These are phyloP conservation scores for Triops longicaudatus DNA, from an alignment of 1,140 invertebrate species.

Conservation along the genomic window DNA sequence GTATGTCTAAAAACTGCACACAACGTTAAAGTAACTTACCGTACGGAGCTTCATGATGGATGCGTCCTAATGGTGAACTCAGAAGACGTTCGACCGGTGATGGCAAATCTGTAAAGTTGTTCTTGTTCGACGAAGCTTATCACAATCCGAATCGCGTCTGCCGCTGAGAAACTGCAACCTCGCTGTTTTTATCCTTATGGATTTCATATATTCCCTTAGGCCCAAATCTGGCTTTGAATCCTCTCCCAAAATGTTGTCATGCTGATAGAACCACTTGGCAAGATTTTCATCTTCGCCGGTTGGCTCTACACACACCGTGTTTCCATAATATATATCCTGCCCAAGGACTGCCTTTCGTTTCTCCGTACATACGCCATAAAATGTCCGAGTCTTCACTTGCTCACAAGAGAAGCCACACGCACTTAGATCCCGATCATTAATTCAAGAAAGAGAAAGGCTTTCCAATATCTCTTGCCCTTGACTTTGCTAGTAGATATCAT, in stretches of 20 bases:
- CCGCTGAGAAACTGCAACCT: not conserved
- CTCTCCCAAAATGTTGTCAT: slow-evolving; percentile 13
- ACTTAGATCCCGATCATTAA: not conserved
- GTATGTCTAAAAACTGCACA: no score
- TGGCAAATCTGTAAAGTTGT: no score
- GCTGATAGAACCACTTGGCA: not conserved
- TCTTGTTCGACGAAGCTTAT: not conserved
- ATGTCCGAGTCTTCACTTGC: not conserved
- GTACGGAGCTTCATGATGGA: no score
- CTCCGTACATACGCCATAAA: not conserved
- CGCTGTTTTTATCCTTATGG: not conserved
- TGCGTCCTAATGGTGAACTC: no score
- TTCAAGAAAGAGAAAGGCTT: slow-evolving; percentile 15
- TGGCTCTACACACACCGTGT: not conserved
- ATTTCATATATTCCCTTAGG: not conserved
- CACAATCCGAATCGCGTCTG: not conserved
- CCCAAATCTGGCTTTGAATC: not conserved
- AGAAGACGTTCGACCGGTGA: no score
- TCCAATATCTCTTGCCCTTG: not conserved
- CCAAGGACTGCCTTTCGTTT: slow-evolving; percentile 14
- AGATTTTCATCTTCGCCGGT: not conserved
- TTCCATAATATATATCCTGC: not conserved
- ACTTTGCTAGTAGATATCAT: not conserved
- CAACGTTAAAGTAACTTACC: no score
- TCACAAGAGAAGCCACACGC: not conserved